Evolutionary conservation across 2,888 invertebrate species (phyloP).

Genomic region (Noctua janthina): DNA sequence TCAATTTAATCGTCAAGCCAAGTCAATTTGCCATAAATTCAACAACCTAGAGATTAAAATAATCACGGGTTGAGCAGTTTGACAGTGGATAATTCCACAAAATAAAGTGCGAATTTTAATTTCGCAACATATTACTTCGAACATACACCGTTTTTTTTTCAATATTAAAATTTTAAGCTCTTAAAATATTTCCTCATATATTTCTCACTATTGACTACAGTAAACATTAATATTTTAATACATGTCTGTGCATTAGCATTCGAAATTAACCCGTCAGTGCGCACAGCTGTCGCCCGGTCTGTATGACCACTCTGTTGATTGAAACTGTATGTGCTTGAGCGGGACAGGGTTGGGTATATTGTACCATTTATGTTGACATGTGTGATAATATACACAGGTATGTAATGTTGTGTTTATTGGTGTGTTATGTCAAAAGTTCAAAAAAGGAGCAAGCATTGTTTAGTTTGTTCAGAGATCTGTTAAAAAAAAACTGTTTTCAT

Average conservation of each 20-base stretch:
- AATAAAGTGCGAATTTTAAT: background rate
- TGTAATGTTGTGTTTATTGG: background rate
- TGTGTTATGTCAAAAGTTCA: too few species aligned
- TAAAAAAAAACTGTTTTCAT: too few species aligned
- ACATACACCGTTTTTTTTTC: too few species aligned
- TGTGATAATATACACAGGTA: slow-evolving; percentile 5
- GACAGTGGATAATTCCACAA: background rate
- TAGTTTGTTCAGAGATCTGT: too few species aligned
- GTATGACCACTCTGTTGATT: slow-evolving; percentile 74
- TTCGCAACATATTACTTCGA: background rate
- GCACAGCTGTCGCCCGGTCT: slow-evolving; percentile 71
- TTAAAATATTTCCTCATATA: slow-evolving; percentile 12
- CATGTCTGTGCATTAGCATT: slow-evolving; percentile 76
- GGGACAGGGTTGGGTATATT: slow-evolving; percentile 52
- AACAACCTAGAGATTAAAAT: background rate
- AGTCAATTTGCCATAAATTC: background rate
- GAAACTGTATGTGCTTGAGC: slow-evolving; percentile 63
- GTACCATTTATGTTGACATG: slow-evolving; percentile 28
- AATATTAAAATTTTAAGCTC: slow-evolving; percentile 6
- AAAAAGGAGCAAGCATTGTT: too few species aligned
- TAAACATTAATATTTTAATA: slow-evolving; percentile 65
- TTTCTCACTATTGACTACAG: slow-evolving; percentile 8
- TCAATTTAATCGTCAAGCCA: too few species aligned
- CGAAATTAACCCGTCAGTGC: slow-evolving; percentile 76
- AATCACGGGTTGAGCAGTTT: background rate